Conservation (phyloP, 35 echinoderm and acorn worm genomes). For the Lytechinus pictus region DNA sequence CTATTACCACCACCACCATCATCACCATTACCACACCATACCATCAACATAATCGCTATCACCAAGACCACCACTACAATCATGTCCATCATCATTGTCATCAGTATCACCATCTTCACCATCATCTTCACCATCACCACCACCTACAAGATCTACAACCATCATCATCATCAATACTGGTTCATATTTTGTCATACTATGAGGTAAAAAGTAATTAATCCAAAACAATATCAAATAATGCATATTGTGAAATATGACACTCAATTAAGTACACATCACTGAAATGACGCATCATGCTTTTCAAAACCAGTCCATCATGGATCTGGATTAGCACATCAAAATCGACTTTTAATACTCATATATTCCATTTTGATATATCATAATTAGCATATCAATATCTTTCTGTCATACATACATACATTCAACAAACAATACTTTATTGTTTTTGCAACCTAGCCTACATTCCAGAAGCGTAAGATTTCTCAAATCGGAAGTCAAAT, state of each 20-base stretch:
- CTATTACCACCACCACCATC: too few species aligned
- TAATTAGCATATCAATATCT: not conserved
- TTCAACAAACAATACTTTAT: not conserved
- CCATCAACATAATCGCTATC: too few species aligned
- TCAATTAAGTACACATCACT: not conserved
- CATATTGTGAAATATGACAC: not conserved
- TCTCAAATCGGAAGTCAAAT: not conserved
- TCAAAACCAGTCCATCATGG: not conserved
- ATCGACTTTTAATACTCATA: not conserved
- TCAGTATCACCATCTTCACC: not conserved
- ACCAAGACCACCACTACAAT: not conserved
- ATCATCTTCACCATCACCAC: not conserved
- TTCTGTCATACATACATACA: not conserved
- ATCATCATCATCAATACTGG: too few species aligned
- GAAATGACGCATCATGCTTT: not conserved
- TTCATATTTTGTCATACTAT: not conserved
- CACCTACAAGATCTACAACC: too few species aligned
- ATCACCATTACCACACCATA: too few species aligned
- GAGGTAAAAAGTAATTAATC: not conserved
- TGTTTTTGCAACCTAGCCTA: not conserved
- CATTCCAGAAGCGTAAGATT: not conserved
- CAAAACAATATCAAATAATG: too few species aligned
- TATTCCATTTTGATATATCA: not conserved
- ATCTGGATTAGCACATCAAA: slow-evolving; percentile 11
- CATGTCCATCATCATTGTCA: too few species aligned